Evolutionary conservation across 2,888 invertebrate genomes (phyloP).

Genomic region (Heteromyza rotundicornis): DNA sequence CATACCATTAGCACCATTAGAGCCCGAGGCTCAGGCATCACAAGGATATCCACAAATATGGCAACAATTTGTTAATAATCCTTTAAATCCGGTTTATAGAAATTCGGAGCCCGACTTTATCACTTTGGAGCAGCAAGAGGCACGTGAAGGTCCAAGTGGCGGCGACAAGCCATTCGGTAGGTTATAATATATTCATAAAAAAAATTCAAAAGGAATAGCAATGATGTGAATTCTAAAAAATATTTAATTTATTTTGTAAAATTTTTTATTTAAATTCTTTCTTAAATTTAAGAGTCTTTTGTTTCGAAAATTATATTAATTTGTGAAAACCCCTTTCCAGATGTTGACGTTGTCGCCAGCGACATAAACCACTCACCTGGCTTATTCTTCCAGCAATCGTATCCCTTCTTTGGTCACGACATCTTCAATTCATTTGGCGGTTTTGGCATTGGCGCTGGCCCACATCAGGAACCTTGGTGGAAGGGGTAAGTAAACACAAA

Average conservation of each 20-base stretch:
- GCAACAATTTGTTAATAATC: conserved; percentile 43
- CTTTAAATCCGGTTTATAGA: conserved; percentile 46
- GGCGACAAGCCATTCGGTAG: conserved; percentile 53
- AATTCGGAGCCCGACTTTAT: conserved; percentile 52
- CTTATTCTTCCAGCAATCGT: conserved; percentile 55
- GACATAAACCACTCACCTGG: conserved; percentile 48
- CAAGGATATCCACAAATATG: conserved; percentile 45
- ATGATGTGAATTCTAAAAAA: no score
- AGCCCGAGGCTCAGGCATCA: conserved; percentile 42
- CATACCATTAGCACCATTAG: conserved; percentile 47
- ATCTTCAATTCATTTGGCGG: conserved; percentile 59
- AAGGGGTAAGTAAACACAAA: conserved; percentile 57
- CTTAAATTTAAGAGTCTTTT: no score
- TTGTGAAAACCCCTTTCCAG: no score
- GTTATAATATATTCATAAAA: conserved; percentile 27
- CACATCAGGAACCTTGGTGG: conserved; percentile 58
- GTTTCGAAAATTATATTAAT: no score
- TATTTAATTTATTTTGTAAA: no score
- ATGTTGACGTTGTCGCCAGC: conserved; percentile 53
- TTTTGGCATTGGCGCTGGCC: conserved; percentile 51
- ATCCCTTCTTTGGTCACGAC: conserved; percentile 59
- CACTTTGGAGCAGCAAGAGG: conserved; percentile 47
- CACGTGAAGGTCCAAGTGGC: conserved; percentile 33
- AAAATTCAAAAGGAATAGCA: no score
- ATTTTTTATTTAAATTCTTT: no score